phyloP scores from a whole-genome alignment of 2,797 vertebrate genomes.

The Cyclura pinguis region DNA sequence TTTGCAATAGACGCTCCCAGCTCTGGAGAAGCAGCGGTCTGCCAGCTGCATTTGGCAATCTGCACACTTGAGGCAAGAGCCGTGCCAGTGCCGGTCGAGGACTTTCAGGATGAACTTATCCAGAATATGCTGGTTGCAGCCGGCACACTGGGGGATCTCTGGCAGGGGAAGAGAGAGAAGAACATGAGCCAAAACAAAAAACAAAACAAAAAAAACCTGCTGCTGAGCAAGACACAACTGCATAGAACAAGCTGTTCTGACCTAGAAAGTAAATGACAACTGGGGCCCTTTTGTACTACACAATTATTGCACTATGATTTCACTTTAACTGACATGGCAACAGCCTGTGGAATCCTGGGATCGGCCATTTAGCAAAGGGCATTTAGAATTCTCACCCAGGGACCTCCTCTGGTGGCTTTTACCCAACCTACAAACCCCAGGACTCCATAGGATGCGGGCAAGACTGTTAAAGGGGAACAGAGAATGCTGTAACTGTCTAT shows the following conservation, averaged over 20 bases:
- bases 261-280: not conserved
- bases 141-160: constrained; percentile 98
- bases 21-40: constrained; percentile 95
- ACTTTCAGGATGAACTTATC: constrained; percentile 99
- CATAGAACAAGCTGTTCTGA: not conserved
- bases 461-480: no score
- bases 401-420: no score
- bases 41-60: constrained; percentile 96
- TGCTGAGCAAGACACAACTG: constrained; percentile 9
- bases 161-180: constrained; percentile 64
- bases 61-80: constrained; percentile 96
- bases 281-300: no score
- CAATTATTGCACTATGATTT: no score
- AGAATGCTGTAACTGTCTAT: no score
- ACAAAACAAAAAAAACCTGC: not conserved
- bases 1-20: constrained; percentile 97
- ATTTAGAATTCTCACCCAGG: no score
- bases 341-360: no score
- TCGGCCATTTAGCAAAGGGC: no score
- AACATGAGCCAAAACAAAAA: constrained; percentile 34
- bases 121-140: constrained; percentile 97
- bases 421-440: no score
- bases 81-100: constrained; percentile 98
- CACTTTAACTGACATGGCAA: no score
- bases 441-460: no score